Conservation (phyloP, 1,140 invertebrate genomes). For the Spodoptera litura region DNA sequence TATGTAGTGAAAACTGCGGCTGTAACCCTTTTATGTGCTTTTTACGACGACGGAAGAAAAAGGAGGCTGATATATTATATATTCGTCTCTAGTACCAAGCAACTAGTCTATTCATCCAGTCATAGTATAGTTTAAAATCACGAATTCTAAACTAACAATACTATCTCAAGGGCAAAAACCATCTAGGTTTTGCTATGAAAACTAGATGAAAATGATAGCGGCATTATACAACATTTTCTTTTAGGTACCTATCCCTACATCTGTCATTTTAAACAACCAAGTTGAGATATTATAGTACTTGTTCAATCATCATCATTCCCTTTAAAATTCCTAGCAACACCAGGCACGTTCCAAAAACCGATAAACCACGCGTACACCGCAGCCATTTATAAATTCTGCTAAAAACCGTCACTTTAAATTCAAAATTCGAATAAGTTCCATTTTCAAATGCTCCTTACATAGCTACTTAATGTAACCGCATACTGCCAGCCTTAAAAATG, state of each 20-base stretch:
- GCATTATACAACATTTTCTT: too few relatives aligned
- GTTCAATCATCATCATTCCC: background rate
- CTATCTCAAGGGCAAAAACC: too few relatives aligned
- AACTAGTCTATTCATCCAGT: background rate
- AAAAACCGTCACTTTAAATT: constrained; percentile 6
- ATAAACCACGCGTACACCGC: constrained; percentile 12
- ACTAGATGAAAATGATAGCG: too few relatives aligned
- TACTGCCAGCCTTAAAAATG: constrained; percentile 28
- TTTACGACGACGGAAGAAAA: constrained; percentile 2
- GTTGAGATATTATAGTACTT: too few relatives aligned
- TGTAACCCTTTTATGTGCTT: constrained; percentile 4
- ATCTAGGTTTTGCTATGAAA: too few relatives aligned
- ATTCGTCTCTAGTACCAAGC: background rate
- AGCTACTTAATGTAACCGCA: constrained; percentile 1
- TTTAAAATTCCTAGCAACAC: background rate
- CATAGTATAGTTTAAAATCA: too few relatives aligned
- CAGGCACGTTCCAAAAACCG: background rate
- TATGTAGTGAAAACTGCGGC: constrained; percentile 2
- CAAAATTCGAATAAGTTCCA: constrained; percentile 22
- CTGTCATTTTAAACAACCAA: too few relatives aligned
- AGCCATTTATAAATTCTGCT: background rate
- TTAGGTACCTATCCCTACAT: background rate
- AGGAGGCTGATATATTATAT: background rate
- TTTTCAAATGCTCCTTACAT: constrained; percentile 44
- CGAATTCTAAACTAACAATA: too few relatives aligned